phyloP scores from a whole-genome alignment of 2,888 invertebrate species.

The Caenorhabditis virilis region DNA sequence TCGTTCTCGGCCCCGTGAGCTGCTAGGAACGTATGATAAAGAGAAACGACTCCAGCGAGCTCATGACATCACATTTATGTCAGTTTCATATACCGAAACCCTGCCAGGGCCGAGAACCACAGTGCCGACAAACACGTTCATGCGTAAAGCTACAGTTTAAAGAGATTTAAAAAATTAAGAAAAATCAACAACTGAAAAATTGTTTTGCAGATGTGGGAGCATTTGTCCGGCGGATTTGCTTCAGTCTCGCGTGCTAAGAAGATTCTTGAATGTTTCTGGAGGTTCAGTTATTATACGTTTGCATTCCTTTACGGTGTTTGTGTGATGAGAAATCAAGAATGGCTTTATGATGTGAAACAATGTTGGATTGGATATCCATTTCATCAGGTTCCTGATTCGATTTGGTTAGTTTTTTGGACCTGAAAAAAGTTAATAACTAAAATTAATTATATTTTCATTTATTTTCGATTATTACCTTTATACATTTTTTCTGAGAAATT shows the following conservation, averaged over 20 bases:
- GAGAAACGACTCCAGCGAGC: too few species aligned
- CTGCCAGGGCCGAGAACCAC: too few species aligned
- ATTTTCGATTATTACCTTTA: neutral
- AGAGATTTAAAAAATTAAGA: neutral
- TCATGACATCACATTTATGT: too few species aligned
- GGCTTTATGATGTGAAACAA: constrained; percentile 68
- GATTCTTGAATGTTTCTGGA: constrained; percentile 63
- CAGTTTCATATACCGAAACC: too few species aligned
- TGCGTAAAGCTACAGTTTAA: too few species aligned
- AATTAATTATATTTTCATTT: too few species aligned
- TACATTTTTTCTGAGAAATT: neutral
- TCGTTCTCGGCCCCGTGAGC: too few species aligned
- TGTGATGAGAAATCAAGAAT: constrained; percentile 63
- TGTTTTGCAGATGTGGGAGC: constrained; percentile 38
- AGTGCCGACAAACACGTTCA: too few species aligned
- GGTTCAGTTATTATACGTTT: constrained; percentile 55
- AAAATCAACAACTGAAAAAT: neutral
- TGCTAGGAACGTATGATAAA: too few species aligned
- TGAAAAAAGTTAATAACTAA: constrained; percentile 1
- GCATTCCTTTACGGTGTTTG: constrained; percentile 60
- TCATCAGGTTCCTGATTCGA: constrained; percentile 48
- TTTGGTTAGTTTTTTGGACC: constrained; percentile 48
- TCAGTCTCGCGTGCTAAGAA: constrained; percentile 54
- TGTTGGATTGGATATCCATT: constrained; percentile 64
- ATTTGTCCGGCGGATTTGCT: constrained; percentile 61